Conservation (phyloP, 2,888 invertebrate species). For the Hirtodrosophila histrioides region DNA sequence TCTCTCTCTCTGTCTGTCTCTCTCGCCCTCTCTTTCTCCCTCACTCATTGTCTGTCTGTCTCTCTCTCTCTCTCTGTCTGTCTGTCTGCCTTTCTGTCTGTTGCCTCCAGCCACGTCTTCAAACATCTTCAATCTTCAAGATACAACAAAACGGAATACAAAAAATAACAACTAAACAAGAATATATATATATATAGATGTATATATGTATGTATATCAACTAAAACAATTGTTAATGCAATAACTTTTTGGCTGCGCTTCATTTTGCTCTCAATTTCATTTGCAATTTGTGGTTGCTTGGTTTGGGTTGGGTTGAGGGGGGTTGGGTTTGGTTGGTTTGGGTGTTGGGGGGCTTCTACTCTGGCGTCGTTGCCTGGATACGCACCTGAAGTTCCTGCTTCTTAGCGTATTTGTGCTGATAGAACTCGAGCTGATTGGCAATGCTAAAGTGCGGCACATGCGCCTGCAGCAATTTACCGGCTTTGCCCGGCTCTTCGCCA, state of each 20-base stretch:
- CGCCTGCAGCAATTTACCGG: conserved; percentile 77
- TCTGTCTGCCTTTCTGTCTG: too few species aligned
- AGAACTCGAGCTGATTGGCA: conserved; percentile 83
- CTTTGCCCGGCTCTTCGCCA: conserved; percentile 76
- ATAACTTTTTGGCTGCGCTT: background rate
- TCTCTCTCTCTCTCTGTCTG: too few species aligned
- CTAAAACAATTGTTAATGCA: background rate
- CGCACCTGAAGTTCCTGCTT: conserved; percentile 84
- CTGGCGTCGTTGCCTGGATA: conserved; percentile 52
- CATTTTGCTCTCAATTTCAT: background rate
- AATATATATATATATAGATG: background rate
- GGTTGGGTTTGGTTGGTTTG: background rate
- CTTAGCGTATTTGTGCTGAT: conserved; percentile 84
- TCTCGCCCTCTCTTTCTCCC: background rate
- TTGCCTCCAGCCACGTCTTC: conserved; percentile 1
- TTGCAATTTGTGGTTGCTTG: background rate
- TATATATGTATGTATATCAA: too few species aligned
- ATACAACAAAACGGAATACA: conserved; percentile 2
- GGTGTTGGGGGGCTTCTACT: conserved; percentile 13
- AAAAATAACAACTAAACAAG: conserved; percentile 3
- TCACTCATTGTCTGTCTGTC: too few species aligned
- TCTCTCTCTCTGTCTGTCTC: background rate
- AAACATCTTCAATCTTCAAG: conserved; percentile 3
- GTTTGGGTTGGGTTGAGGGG: too few species aligned
- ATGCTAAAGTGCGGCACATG: conserved; percentile 82